Evolutionary conservation across 2,888 invertebrate species (phyloP).

Genomic region (Plagiodera versicolora): DNA sequence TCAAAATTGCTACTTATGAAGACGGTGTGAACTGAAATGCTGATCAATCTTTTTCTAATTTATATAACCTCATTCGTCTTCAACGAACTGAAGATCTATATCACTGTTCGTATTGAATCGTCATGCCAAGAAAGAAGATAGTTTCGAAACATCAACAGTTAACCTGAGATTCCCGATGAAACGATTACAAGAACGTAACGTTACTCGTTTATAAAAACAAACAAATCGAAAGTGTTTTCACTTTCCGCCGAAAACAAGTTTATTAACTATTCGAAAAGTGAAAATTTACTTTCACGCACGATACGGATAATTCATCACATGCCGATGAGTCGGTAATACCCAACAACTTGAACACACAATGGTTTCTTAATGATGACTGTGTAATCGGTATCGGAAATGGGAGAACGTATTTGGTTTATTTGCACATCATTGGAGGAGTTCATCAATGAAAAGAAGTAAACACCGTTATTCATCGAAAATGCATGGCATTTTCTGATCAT

Average conservation of each 20-base stretch:
- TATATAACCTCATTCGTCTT: too few relatives aligned
- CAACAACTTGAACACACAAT: slow-evolving; percentile 9
- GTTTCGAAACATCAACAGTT: neutral
- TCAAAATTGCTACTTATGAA: too few relatives aligned
- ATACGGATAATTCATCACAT: slow-evolving; percentile 17
- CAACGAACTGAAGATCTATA: too few relatives aligned
- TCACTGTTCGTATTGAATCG: too few relatives aligned
- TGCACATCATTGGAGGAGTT: neutral
- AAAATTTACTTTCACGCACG: slow-evolving; percentile 31
- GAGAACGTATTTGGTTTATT: neutral
- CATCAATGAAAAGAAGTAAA: too few relatives aligned
- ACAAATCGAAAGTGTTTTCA: slow-evolving; percentile 28
- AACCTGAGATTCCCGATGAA: neutral
- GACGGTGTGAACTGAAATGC: too few relatives aligned
- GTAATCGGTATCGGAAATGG: neutral
- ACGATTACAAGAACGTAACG: slow-evolving; percentile 4
- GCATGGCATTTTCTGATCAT: too few relatives aligned
- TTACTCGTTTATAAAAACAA: slow-evolving; percentile 21
- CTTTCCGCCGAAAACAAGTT: slow-evolving; percentile 28
- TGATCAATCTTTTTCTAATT: too few relatives aligned
- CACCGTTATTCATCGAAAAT: too few relatives aligned
- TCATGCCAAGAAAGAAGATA: neutral
- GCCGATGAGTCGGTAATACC: slow-evolving; percentile 17
- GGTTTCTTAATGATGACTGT: neutral
- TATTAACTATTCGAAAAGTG: slow-evolving; percentile 29